Evolutionary conservation across 2,113 vertebrate genomes (phyloP).

Genomic region (Argyrosomus japonicus): DNA sequence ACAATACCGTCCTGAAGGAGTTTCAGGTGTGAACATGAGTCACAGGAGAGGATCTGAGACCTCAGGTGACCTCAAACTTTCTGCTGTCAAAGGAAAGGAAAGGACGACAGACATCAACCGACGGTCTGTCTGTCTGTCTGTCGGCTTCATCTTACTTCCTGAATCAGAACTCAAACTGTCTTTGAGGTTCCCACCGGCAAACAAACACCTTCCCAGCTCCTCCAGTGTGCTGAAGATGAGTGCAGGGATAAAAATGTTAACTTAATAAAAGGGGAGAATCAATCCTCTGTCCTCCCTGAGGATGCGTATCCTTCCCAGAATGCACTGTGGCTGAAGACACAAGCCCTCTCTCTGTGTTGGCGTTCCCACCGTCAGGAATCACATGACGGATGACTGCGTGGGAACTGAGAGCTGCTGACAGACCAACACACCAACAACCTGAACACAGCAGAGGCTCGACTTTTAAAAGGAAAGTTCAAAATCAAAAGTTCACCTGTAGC

Average conservation of each 20-base stretch:
- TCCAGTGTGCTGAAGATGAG: not conserved
- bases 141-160: not conserved
- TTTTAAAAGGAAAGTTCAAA: too few relatives aligned
- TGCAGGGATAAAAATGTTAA: constrained; percentile 46
- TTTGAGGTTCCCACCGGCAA: constrained; percentile 14
- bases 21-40: constrained; percentile 13
- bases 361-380: constrained; percentile 39
- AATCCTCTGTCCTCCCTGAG: constrained; percentile 35
- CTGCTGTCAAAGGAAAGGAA: not conserved
- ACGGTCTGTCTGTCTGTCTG: not conserved
- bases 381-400: constrained; percentile 45
- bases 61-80: not conserved
- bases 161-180: constrained; percentile 1
- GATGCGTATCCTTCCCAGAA: constrained; percentile 51
- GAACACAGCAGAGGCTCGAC: not conserved
- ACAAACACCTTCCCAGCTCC: constrained; percentile 34
- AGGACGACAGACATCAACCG: not conserved
- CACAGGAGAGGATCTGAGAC: constrained; percentile 1
- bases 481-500: too few relatives aligned
- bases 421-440: not conserved
- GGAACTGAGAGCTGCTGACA: constrained; percentile 36
- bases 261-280: constrained; percentile 44
- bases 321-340: constrained; percentile 26
- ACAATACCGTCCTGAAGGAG: constrained; percentile 15
- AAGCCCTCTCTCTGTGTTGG: constrained; percentile 43